Evolutionary conservation across 2,888 invertebrate species (phyloP).

Genomic region (Sphaeridia pumilis): DNA sequence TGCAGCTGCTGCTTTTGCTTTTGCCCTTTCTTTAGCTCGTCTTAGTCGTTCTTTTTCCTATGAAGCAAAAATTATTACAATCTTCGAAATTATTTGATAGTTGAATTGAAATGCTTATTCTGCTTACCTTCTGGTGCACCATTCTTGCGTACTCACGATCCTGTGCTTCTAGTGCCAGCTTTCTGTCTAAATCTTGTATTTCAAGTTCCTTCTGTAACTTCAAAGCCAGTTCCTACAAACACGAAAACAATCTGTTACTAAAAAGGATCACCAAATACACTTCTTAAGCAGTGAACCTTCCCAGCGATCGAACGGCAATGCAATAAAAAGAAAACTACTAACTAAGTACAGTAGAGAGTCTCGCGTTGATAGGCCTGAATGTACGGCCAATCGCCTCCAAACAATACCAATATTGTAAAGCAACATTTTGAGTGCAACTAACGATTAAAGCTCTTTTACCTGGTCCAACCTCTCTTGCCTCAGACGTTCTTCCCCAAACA

Average conservation of each 20-base stretch:
- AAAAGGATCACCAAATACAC: no score
- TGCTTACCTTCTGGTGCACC: constrained; percentile 54
- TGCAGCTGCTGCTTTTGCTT: constrained; percentile 49
- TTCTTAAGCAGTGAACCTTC: no score
- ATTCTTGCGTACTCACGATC: constrained; percentile 65
- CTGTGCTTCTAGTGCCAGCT: constrained; percentile 65
- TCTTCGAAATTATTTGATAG: not conserved
- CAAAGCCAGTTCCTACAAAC: constrained; percentile 54
- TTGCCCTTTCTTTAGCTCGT: constrained; percentile 56
- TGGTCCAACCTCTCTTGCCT: constrained; percentile 11
- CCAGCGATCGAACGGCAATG: no score
- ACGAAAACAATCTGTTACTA: no score
- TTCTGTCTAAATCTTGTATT: constrained; percentile 49
- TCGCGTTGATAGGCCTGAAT: no score
- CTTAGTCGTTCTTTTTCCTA: constrained; percentile 58
- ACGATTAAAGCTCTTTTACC: no score
- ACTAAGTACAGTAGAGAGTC: no score
- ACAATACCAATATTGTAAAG: no score
- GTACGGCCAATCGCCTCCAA: no score
- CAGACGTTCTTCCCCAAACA: constrained; percentile 1
- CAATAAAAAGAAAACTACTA: no score
- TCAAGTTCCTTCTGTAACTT: constrained; percentile 57
- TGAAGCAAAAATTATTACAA: not conserved
- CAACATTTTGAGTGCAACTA: no score
- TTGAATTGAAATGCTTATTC: no score